phyloP scores from a whole-genome alignment of 1,140 invertebrate species.

The Cotesia glomerata region DNA sequence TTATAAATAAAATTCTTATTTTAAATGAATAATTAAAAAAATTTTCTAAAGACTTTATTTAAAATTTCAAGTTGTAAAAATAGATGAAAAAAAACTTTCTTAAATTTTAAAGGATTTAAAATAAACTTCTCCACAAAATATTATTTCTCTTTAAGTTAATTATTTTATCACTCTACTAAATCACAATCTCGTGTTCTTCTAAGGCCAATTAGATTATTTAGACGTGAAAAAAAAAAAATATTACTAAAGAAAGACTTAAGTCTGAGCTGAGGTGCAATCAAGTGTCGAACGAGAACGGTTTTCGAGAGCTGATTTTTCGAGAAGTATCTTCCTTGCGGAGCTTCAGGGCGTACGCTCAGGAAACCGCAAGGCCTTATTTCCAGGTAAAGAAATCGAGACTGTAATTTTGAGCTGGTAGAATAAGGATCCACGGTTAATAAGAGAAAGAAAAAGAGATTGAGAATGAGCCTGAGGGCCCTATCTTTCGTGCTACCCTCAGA shows the following conservation, averaged over 20 bases:
- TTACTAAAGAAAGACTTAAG: not conserved
- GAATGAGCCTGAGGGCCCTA: constrained; percentile 19
- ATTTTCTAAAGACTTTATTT: no score
- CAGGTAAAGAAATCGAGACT: constrained; percentile 23
- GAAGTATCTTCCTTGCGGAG: constrained; percentile 9
- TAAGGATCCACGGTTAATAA: not conserved
- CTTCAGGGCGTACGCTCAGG: not conserved
- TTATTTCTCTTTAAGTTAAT: no score
- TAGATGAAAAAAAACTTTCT: no score
- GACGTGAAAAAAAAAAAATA: constrained; percentile 4
- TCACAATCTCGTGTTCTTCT: constrained; percentile 9
- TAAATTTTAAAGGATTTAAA: no score
- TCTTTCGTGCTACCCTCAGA: constrained; percentile 30
- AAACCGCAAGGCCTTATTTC: constrained; percentile 21
- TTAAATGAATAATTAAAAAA: no score
- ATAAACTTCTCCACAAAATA: no score
- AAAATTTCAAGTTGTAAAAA: no score
- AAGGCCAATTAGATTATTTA: constrained; percentile 13
- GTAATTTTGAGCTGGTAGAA: constrained; percentile 13
- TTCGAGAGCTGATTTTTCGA: constrained; percentile 12
- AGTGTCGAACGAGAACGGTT: constrained; percentile 12
- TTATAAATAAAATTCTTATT: no score
- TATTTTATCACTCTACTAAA: no score
- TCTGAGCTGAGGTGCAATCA: not conserved
- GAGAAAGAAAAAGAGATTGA: constrained; percentile 11